Percentiles rank a stretch among this genome's conserved stretches.
Evolutionary conservation across 2,797 vertebrate genomes (phyloP).

Genomic region (Chelmon rostratus): DNA sequence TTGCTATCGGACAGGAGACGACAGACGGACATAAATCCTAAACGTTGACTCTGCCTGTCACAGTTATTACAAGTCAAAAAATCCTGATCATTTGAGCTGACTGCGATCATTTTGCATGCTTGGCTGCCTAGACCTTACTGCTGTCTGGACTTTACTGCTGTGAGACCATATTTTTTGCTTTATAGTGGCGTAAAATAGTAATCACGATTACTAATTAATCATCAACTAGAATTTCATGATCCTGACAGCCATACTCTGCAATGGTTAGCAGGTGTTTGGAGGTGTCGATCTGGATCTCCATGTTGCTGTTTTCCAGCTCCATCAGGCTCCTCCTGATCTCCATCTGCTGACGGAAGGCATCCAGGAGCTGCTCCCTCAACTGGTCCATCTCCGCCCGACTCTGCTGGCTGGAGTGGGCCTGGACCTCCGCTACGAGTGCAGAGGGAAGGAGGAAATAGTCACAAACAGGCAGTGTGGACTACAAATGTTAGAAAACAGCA

Average conservation of each 20-base stretch:
- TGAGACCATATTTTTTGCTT: too few species aligned
- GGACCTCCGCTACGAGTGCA: conserved; percentile 87
- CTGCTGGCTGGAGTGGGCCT: conserved; percentile 86
- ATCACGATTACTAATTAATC: too few species aligned
- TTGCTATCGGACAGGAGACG: neutral
- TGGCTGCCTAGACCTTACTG: too few species aligned
- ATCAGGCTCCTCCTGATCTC: conserved; percentile 89
- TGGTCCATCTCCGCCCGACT: conserved; percentile 86
- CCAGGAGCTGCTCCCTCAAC: conserved; percentile 88
- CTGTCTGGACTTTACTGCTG: too few species aligned
- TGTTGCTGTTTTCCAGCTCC: conserved; percentile 89
- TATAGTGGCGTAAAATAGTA: too few species aligned
- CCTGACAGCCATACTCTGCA: conserved; percentile 41
- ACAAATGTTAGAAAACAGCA: neutral
- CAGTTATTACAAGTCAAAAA: too few species aligned
- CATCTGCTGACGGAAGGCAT: conserved; percentile 91
- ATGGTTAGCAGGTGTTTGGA: conserved; percentile 91
- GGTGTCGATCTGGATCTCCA: conserved; percentile 91
- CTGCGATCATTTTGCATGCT: too few species aligned
- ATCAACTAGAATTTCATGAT: too few species aligned
- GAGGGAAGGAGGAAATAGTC: neutral
- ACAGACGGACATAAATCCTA: neutral
- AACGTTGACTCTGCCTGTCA: conserved; percentile 87
- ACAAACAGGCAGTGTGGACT: neutral
- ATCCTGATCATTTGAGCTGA: too few species aligned